Evolutionary conservation across 2,113 vertebrate genomes (phyloP), one percentile per base, ranked within the genome.

Genomic region (Bothrops jararaca): DNA sequence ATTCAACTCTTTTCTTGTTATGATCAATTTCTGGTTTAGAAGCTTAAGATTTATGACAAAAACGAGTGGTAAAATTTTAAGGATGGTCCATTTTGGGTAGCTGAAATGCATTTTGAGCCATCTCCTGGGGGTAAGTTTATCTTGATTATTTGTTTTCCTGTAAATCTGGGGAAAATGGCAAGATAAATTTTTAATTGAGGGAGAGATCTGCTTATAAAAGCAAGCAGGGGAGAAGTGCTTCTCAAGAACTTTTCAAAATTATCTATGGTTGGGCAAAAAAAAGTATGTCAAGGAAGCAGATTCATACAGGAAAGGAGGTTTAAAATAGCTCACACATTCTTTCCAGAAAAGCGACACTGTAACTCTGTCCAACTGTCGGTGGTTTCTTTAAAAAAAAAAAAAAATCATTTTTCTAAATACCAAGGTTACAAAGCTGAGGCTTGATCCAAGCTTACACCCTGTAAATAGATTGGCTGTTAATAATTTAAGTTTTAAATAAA

Each of bases 401-500:
- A 45, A 56, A 90, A 93, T 92, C 89, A 90, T 93, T 95, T 95
- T 92, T 95, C 95, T 90, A 39, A 92, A 91, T 85, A 95, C 91
- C 93, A 94, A 93, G 93, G 91, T 96, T 89, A 95, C 93, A 95
- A 95, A 96, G n/a, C 34, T 69, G 94, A 87, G 86, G 91, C 64
- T 86, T 94, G 95, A 95, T 96, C 94, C 90, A 97, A 97, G 92
- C 20, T 92, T 93, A 94, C 60, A 93, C 96, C 95, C 93, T 95
- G 95, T 95, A 96, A 80, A 96, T 95, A 94, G 95, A 93, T 97
- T 97, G 97, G 95, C 97, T 96, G 95, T 97, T 97, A 98, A 98
- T 98, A 98, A 98, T 95, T 98, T 98, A 98, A 98, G 97, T 97
- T 97, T 97, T 97, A 96, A 98, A 98, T 98, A 98, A 98, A 98